A percentile compares a stretch with the other conserved stretches of the same genome.
Evolutionary conservation across 2,888 invertebrate species (phyloP).

Genomic region (Stenichneumon culpator): DNA sequence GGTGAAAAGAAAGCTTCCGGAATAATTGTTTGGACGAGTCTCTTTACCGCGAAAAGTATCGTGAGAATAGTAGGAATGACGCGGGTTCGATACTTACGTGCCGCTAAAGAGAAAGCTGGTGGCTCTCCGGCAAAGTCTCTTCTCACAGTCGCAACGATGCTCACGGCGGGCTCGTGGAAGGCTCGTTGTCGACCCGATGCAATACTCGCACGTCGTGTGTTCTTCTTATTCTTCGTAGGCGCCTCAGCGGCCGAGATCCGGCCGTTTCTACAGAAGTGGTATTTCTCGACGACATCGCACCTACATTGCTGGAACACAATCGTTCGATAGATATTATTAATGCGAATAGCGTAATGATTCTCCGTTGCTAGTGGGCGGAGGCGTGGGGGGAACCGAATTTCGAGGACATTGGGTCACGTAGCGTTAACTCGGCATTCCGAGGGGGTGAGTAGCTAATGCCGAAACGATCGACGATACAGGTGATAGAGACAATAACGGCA

Average conservation of each 20-base stretch:
- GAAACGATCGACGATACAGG: constrained; percentile 11
- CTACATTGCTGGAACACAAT: constrained; percentile 2
- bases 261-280: constrained; percentile 4
- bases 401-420: constrained; percentile 37
- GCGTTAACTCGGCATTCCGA: constrained; percentile 20
- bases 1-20: constrained; percentile 1
- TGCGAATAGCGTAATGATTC: constrained; percentile 22
- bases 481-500: constrained; percentile 7
- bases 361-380: constrained; percentile 3
- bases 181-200: not conserved
- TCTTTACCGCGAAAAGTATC: constrained; percentile 4
- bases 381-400: not conserved
- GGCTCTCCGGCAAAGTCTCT: constrained; percentile 14
- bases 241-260: constrained; percentile 9
- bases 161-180: constrained; percentile 46
- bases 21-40: constrained; percentile 1
- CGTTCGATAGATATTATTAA: constrained; percentile 1
- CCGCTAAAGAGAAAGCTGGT: constrained; percentile 63
- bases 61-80: constrained; percentile 42
- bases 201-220: constrained; percentile 7
- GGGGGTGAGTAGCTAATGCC: constrained; percentile 27
- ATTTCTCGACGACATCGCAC: constrained; percentile 6
- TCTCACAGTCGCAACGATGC: constrained; percentile 41
- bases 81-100: constrained; percentile 34
- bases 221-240: not conserved